A percentile compares a stretch with the other conserved stretches of the same genome.
Evolutionary conservation across 2,888 invertebrate species (phyloP).

Genomic region (Mylabris sibirica): DNA sequence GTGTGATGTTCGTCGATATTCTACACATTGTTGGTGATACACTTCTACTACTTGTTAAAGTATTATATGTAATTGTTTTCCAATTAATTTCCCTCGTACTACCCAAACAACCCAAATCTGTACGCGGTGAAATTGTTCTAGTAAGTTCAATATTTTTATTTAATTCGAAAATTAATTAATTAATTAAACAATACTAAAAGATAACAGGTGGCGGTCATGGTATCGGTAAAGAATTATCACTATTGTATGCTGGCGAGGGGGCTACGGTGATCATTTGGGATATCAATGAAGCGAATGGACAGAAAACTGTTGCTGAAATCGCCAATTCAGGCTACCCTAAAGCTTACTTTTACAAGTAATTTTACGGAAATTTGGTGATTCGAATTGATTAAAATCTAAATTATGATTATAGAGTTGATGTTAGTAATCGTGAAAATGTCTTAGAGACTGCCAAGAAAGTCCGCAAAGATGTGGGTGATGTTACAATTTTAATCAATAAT

Average conservation of each 20-base stretch:
- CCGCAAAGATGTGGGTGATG: constrained; percentile 74
- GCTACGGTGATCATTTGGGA: constrained; percentile 81
- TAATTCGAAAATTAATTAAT: background rate
- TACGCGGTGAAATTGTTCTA: constrained; percentile 79
- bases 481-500: constrained; percentile 84
- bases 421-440: constrained; percentile 75
- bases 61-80: constrained; percentile 21
- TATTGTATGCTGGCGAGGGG: constrained; percentile 75
- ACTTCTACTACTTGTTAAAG: constrained; percentile 21
- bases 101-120: constrained; percentile 49
- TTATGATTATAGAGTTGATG: constrained; percentile 73
- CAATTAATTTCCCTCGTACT: constrained; percentile 14
- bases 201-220: constrained; percentile 88
- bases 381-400: background rate
- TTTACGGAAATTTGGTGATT: constrained; percentile 8
- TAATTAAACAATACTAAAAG: constrained; percentile 63
- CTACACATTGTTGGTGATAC: constrained; percentile 21
- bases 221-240: constrained; percentile 79
- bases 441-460: constrained; percentile 70
- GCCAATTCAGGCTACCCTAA: constrained; percentile 60
- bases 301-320: constrained; percentile 71
- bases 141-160: constrained; percentile 63
- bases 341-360: constrained; percentile 49
- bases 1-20: constrained; percentile 17
- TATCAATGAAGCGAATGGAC: constrained; percentile 74